Evolutionary conservation across 2,113 vertebrate species (phyloP).

Genomic region (Poeciliopsis prolifica): DNA sequence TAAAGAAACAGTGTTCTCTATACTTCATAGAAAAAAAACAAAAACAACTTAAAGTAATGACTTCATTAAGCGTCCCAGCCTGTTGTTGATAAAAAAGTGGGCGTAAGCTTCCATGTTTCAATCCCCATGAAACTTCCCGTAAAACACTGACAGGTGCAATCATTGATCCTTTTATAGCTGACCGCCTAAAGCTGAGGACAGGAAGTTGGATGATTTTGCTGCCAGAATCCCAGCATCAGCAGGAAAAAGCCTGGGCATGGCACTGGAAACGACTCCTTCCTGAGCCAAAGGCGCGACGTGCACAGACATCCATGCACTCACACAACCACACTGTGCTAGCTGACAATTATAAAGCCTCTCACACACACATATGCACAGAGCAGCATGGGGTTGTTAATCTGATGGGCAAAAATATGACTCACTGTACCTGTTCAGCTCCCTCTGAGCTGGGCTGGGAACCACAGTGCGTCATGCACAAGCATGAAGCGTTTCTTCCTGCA

Average conservation of each 20-base stretch:
- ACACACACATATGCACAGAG: background rate
- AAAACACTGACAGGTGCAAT: constrained; percentile 12
- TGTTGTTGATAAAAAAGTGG: constrained; percentile 1
- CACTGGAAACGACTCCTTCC: constrained; percentile 57
- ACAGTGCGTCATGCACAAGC: constrained; percentile 23
- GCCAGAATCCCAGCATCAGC: constrained; percentile 30
- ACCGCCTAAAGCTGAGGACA: constrained; percentile 31
- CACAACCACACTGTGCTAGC: background rate
- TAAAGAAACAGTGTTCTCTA: background rate
- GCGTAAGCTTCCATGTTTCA: constrained; percentile 6
- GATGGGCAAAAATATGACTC: constrained; percentile 35
- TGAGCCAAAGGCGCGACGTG: constrained; percentile 18
- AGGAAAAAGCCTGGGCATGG: constrained; percentile 47
- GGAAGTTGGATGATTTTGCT: constrained; percentile 41
- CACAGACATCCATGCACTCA: background rate
- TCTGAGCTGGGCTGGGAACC: constrained; percentile 31
- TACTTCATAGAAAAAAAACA: background rate
- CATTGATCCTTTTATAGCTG: background rate
- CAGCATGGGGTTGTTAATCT: constrained; percentile 55
- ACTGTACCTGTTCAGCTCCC: constrained; percentile 32
- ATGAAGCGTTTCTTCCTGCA: constrained; percentile 12
- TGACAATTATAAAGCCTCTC: background rate
- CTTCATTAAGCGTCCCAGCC: background rate
- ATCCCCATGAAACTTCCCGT: background rate
- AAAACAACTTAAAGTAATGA: background rate